Conservation (phyloP, 2,888 invertebrate species). For the Ennomos quercinarius region DNA sequence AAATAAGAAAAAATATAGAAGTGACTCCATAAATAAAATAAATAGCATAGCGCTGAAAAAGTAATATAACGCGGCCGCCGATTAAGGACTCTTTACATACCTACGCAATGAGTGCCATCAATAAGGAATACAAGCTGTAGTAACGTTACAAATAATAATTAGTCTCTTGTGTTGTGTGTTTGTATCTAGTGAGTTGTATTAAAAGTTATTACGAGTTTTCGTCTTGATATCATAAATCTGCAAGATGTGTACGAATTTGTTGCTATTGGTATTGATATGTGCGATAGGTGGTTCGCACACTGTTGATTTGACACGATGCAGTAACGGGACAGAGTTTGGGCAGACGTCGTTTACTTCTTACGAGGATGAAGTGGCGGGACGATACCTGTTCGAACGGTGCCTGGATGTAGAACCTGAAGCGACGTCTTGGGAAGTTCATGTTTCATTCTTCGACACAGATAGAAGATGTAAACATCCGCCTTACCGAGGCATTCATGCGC, state of each 20-base stretch:
- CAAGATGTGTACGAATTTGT: slow-evolving; percentile 45
- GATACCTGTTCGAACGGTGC: slow-evolving; percentile 62
- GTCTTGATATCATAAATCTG: slow-evolving; percentile 42
- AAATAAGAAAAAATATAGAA: too few species aligned
- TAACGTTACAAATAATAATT: too few species aligned
- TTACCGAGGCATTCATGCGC: neutral
- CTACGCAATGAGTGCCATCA: too few species aligned
- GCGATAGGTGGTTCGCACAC: slow-evolving; percentile 41
- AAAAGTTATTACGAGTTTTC: slow-evolving; percentile 16
- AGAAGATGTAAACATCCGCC: slow-evolving; percentile 18
- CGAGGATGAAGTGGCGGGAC: slow-evolving; percentile 50
- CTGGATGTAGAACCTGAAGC: slow-evolving; percentile 37
- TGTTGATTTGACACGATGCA: slow-evolving; percentile 45
- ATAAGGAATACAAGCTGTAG: too few species aligned
- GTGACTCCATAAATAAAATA: too few species aligned
- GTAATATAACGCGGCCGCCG: too few species aligned
- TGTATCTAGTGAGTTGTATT: too few species aligned
- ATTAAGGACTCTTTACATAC: too few species aligned
- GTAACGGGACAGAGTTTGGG: slow-evolving; percentile 31
- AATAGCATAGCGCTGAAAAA: too few species aligned
- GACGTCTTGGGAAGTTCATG: slow-evolving; percentile 49
- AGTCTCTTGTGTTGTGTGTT: too few species aligned
- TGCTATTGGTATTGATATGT: slow-evolving; percentile 45
- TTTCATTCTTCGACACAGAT: slow-evolving; percentile 35
- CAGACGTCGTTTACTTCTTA: slow-evolving; percentile 47